A percentile compares a stretch with the other conserved stretches of the same genome.
These are phyloP conservation scores for Gracilinanus agilis DNA, from an alignment of 2,113 vertebrate species.

Conservation along the genomic window DNA sequence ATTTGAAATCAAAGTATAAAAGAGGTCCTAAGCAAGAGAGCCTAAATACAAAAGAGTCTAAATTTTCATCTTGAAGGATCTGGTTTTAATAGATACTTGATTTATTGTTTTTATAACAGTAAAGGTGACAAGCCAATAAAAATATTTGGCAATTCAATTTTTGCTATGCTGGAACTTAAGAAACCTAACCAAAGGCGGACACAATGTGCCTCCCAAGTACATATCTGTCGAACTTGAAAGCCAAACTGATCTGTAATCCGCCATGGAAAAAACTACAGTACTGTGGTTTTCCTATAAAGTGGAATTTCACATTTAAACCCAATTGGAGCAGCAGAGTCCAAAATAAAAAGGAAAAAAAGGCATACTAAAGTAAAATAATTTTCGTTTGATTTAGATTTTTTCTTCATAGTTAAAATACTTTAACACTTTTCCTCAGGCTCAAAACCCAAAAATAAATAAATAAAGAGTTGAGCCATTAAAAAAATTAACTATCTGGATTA, in stretches of 20 bases:
- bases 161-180: slow-evolving; percentile 77
- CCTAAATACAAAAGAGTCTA: slow-evolving; percentile 48
- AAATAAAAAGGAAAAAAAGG: not conserved
- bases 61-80: slow-evolving; percentile 76
- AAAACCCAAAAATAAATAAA: not conserved
- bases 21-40: slow-evolving; percentile 51
- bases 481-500: not conserved
- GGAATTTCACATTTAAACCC: slow-evolving; percentile 65
- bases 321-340: slow-evolving; percentile 45
- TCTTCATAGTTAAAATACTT: slow-evolving; percentile 61
- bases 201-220: slow-evolving; percentile 67
- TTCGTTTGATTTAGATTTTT: slow-evolving; percentile 60
- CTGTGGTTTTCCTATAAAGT: slow-evolving; percentile 73
- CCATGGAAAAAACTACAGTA: slow-evolving; percentile 74
- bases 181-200: slow-evolving; percentile 79
- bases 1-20: slow-evolving; percentile 70
- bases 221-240: slow-evolving; percentile 77
- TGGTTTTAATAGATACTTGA: slow-evolving; percentile 82
- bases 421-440: slow-evolving; percentile 25
- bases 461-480: not conserved
- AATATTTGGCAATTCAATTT: slow-evolving; percentile 83
- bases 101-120: slow-evolving; percentile 80
- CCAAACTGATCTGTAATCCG: slow-evolving; percentile 79
- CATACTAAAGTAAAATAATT: slow-evolving; percentile 38
- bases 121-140: slow-evolving; percentile 85